Percentiles rank a stretch among this genome's conserved stretches.
phyloP scores from a whole-genome alignment of 1,140 invertebrate species.

The Idris sp. region DNA sequence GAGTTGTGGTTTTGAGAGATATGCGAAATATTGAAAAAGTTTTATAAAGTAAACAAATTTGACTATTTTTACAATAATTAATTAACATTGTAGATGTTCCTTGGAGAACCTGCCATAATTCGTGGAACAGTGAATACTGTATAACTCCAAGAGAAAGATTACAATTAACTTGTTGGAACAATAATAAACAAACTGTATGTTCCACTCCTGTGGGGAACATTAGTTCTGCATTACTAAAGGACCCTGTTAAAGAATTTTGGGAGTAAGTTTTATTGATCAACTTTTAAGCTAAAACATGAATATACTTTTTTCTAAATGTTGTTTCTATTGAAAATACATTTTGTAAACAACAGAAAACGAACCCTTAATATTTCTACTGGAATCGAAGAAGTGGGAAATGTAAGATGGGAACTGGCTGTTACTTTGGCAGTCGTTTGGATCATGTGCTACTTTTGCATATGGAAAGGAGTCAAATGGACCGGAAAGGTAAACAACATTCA shows the following conservation, averaged over 20 bases:
- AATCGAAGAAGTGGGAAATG: constrained; percentile 87
- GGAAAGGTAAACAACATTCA: constrained; percentile 86
- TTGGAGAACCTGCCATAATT: constrained; percentile 95
- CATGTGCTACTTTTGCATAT: constrained; percentile 93
- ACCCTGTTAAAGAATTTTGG: constrained; percentile 97
- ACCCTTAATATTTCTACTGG: constrained; percentile 92
- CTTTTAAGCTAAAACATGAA: no score
- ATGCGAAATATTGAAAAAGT: no score
- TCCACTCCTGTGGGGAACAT: constrained; percentile 27
- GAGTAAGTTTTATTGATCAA: constrained; percentile 88
- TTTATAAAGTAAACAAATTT: no score
- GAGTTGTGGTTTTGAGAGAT: no score
- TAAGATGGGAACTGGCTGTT: constrained; percentile 24
- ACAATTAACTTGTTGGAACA: constrained; percentile 86
- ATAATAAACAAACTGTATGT: constrained; percentile 76
- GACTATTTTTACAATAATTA: background rate
- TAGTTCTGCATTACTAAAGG: constrained; percentile 28
- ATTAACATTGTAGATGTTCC: constrained; percentile 85
- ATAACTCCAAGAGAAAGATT: constrained; percentile 26
- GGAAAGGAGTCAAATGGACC: constrained; percentile 98
- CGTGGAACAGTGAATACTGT: constrained; percentile 43
- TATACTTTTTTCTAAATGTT: no score
- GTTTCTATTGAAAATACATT: no score
- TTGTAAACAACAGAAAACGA: constrained; percentile 81
- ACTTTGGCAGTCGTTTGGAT: constrained; percentile 23